Conservation (phyloP, 2,797 vertebrate species). For the Balearica regulorum region DNA sequence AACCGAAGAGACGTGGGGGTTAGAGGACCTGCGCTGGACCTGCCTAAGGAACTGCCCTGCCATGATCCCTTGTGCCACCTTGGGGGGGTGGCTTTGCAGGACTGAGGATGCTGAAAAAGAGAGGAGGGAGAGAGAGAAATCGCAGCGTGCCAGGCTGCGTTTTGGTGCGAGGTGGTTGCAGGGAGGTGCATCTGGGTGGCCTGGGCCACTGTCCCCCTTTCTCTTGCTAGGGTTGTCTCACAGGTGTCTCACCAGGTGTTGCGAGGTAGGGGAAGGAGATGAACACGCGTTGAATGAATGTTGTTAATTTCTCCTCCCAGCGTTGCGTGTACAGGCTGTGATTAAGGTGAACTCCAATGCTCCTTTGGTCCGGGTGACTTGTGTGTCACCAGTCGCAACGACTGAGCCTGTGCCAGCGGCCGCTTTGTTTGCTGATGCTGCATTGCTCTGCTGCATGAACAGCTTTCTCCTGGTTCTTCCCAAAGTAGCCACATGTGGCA, state of each 20-base stretch:
- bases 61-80: rapidly evolving
- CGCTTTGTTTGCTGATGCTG: rapidly evolving
- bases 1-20: rapidly evolving
- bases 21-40: rapidly evolving
- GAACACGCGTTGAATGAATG: rapidly evolving
- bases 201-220: rapidly evolving
- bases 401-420: rapidly evolving
- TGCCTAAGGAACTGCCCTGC: rapidly evolving
- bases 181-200: background rate
- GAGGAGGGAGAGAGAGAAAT: background rate
- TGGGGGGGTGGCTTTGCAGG: background rate
- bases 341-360: rapidly evolving
- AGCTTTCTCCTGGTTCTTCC: background rate
- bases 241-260: rapidly evolving
- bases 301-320: background rate
- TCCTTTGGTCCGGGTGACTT: background rate
- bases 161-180: rapidly evolving
- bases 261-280: rapidly evolving
- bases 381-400: rapidly evolving
- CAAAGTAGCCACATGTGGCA: rapidly evolving
- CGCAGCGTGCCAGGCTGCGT: rapidly evolving
- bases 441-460: rapidly evolving
- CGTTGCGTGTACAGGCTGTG: rapidly evolving
- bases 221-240: rapidly evolving
- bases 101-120: background rate